Evolutionary conservation across 2,113 vertebrate species (phyloP), one percentile per base, ranked within the genome.

Genomic region (Anthoscopus minutus): DNA sequence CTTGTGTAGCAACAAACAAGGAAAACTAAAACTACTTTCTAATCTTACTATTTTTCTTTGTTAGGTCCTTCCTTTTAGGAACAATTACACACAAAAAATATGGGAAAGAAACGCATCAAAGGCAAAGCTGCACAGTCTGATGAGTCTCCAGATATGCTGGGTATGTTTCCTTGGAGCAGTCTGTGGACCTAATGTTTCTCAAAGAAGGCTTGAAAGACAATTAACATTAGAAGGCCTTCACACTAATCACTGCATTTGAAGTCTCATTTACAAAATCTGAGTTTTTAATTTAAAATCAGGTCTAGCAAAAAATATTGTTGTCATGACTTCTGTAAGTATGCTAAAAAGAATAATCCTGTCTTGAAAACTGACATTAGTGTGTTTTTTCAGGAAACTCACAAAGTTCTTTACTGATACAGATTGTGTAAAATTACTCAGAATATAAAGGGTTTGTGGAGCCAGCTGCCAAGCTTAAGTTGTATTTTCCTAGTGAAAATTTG

Each of bases 101-200:
- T 98, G 98, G 97, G 98, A 93, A 98, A 98, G 97, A 98, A 97
- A 95, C 97, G 98, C 82, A 94, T 96, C 95, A 98, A 98, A 84
- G 97, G 96, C 77, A 98, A 95, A 97, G 78, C 93, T 64, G 42
- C 92, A 56, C 89, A 92, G 71, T 40, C 40, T 58, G 97, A 97
- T 82, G 97, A 97, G 74, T 81, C 93, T 90, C 65, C 18, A 5
- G 97, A 98, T 89, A 85, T 20, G 15, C 70, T 73, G 86, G 96
- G 98, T 98, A 97, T 64, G 94, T 78, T 67, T 95, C 28, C 53
- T 77, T 28, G 33, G 24, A 81, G 53, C 72, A 27, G 28, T 80
- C 30, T 78, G 24, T 77, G 66, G 20, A n/a, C 22, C 7, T 80
- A 23, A 35, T 51, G 13, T 74, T 93, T 79, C 13, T 89, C 23